Evolutionary conservation across 35 echinoderm and acorn worm genomes (phyloP), one percentile per base, ranked within the genome.

Genomic region (Heliocidaris erythrogramma): DNA sequence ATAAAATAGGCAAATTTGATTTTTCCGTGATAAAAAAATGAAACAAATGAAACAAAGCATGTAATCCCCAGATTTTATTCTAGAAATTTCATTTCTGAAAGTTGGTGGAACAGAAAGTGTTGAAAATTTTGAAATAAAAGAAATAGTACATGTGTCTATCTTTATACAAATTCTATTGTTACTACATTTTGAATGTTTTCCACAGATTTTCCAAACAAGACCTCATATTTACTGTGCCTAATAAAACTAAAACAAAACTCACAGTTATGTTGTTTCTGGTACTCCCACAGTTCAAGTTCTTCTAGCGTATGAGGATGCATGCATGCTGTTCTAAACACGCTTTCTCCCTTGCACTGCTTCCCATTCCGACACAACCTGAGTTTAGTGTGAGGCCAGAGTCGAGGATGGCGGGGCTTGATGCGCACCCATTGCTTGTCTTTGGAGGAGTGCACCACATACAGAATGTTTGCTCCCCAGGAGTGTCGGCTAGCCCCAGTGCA

Each of bases 201-300:
- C 35, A 42, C 35, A 42, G 35, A 42, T 42, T 42, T 42, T 42
- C 35, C 35, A 42, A 42, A 42, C 1, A 42, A 42, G 35, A 42
- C 35, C 35, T 42, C 35, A 42, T 42, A 42, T 42, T 42, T 42
- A 42, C 35, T 42, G 35, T 42, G 35, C 35, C 35, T 42, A 3
- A 42, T 42, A 42, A 42, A 42, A 42, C 35, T 42, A 42, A 42
- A 42, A 42, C 35, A 17, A 21, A n/a, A 78, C 65, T 78, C 60
- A 99, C 98, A 86, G 31, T 95, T 94, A 92, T 97, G 92, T 59
- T 94, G 17, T 30, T 49, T 49, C 94, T 96, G 95, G 90, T 96
- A 99, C 24, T 85, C 94, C 98, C 98, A 99, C 47, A 99, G 71
- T 4, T 87, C 50, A 17, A 94, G 48, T 86, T 99, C 98, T 60